Base-by-base conservation (phyloP, 2,888 invertebrate genomes). In the Polietes domitor region DNA sequence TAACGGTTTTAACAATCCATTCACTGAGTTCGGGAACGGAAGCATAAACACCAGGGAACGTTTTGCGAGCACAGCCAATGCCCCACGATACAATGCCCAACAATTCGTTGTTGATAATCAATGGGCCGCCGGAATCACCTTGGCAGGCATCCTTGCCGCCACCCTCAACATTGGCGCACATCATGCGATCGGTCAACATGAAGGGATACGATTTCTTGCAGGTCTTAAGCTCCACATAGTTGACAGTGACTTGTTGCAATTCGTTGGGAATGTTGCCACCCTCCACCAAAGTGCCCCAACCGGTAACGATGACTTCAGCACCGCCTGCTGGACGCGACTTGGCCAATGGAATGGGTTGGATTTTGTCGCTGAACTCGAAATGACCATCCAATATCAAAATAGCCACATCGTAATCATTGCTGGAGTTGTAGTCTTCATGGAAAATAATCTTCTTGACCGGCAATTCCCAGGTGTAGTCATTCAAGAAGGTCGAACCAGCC, bases 281-380 rank as follows among this genome's bases (percentile, higher is more conserved):
- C 26, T 87, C 87, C 2, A 28, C 76, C 21, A 87, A 83, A 9
- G 87, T 86, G 72, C 91, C 91, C 91, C 91, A 91, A 3, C 91
- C 91, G 9, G 88, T 89, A 0, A 90, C 89, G 4, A 74, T 87
- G 0, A 89, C 89, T 0, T 74, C 15, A 0, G 88, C 77, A 0
- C 85, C 89, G 4, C 83, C 73, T 5, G 75, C 84, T 0, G 89
- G 89, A 5, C 87, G 87, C 82, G 89, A 88, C 93, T 93, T 93
- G 79, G 93, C 94, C 85, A 95, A 88, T 85, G 94, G 94, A 77
- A 95, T 93, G 0, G 95, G 95, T 2, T 93, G 91, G 61, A 95
- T 93, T 26, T 92, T 90, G 0, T 86, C 76, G 93, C 93, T 84
- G 94, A 93, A 77, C 91, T 90, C 12, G 93, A 92, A 2, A 93